Percentiles rank a stretch among this genome's conserved stretches.
Evolutionary conservation across 2,888 invertebrate genomes (phyloP).

Genomic region (Pseudeuparius sepicola): DNA sequence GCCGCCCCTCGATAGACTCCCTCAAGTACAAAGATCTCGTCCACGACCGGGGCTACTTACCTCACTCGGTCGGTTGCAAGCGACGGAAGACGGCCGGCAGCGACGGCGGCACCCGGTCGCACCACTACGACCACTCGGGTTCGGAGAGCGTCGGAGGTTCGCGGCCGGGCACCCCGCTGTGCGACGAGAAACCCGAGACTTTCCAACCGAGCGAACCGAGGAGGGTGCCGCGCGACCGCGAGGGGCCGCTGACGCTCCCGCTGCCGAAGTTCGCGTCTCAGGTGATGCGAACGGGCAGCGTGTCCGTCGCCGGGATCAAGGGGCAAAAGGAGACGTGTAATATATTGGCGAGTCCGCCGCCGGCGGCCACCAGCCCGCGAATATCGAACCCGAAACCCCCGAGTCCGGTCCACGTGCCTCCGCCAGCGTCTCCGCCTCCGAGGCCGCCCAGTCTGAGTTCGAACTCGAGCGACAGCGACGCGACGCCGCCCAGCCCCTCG

Average conservation of each 20-base stretch:
- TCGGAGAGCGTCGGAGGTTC: slow-evolving; percentile 59
- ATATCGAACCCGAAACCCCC: slow-evolving; percentile 27
- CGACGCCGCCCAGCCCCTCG: slow-evolving; percentile 60
- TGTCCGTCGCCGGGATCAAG: slow-evolving; percentile 39
- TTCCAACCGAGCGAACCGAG: slow-evolving; percentile 66
- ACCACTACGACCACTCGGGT: slow-evolving; percentile 38
- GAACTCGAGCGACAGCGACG: slow-evolving; percentile 60
- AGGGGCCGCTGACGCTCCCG: slow-evolving; percentile 69
- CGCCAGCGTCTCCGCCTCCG: slow-evolving; percentile 54
- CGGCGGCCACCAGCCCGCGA: slow-evolving; percentile 40
- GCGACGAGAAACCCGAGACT: slow-evolving; percentile 71
- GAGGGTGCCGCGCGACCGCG: slow-evolving; percentile 46
- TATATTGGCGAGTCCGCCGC: slow-evolving; percentile 35
- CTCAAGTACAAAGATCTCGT: slow-evolving; percentile 27
- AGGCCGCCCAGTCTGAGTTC: slow-evolving; percentile 68
- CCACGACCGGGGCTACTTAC: slow-evolving; percentile 31
- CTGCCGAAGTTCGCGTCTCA: slow-evolving; percentile 76
- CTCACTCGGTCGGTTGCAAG: slow-evolving; percentile 42
- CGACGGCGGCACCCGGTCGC: slow-evolving; percentile 25
- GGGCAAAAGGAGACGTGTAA: slow-evolving; percentile 34
- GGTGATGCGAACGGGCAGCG: slow-evolving; percentile 29
- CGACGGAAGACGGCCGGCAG: slow-evolving; percentile 43
- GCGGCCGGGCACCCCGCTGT: slow-evolving; percentile 75
- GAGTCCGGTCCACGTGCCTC: slow-evolving; percentile 38
- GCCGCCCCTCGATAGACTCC: slow-evolving; percentile 46